These are phyloP conservation scores for Darevskia mixta DNA, from an alignment of 2,797 vertebrate genomes.

Conservation along the genomic window DNA sequence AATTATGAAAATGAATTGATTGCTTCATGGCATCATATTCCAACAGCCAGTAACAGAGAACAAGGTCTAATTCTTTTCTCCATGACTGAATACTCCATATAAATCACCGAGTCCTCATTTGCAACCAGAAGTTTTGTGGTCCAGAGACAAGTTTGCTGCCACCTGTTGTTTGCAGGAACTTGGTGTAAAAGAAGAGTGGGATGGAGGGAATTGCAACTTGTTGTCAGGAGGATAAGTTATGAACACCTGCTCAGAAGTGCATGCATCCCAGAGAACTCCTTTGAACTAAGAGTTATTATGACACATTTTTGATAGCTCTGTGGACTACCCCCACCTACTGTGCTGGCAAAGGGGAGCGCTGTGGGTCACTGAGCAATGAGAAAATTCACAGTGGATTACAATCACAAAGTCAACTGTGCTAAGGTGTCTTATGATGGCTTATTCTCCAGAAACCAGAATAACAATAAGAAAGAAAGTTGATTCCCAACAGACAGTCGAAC, in stretches of 20 bases:
- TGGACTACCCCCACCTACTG: background rate
- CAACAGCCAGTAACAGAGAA: background rate
- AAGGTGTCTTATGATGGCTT: constrained; percentile 14
- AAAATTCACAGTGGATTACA: constrained; percentile 15
- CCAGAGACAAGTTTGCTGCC: background rate
- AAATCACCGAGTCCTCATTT: background rate
- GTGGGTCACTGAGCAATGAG: background rate
- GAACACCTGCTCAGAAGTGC: constrained; percentile 6
- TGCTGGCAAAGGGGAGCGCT: background rate
- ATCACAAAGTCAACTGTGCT: constrained; percentile 23
- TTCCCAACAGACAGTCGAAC: constrained; percentile 1
- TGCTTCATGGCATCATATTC: accelerated
- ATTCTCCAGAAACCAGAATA: background rate
- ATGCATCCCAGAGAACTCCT: background rate
- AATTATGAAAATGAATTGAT: constrained; percentile 1
- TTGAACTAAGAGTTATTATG: constrained; percentile 8
- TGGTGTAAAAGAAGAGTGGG: background rate
- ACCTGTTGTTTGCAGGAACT: background rate
- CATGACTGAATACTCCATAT: background rate
- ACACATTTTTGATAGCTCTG: background rate
- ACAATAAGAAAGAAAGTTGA: constrained; percentile 5
- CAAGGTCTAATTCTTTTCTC: background rate
- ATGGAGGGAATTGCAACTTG: background rate
- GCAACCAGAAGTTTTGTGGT: background rate
- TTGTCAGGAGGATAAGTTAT: background rate